Conservation (phyloP, 2,797 vertebrate genomes). For the Anisognathus igniventris region DNA sequence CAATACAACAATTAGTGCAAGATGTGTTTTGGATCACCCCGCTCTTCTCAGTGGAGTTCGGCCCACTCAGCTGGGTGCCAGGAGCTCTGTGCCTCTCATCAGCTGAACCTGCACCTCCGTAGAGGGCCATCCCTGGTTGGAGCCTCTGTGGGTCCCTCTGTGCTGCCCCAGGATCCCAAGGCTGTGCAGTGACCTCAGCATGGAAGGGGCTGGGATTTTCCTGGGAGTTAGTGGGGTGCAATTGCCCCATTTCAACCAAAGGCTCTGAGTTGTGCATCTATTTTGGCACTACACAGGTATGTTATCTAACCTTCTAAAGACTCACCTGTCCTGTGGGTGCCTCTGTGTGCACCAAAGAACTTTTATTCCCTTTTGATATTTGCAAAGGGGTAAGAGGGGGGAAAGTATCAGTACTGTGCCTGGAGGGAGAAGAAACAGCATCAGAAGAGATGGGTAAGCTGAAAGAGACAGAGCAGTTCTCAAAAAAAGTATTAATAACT, state of each 20-base stretch:
- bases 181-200: not conserved
- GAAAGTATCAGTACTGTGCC: not conserved
- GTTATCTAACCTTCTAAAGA: not conserved
- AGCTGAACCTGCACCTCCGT: not conserved
- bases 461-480: not conserved
- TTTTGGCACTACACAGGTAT: not conserved
- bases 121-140: fast-evolving
- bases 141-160: not conserved
- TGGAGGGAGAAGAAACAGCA: not conserved
- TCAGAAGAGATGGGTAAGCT: not conserved
- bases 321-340: not conserved
- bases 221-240: not conserved
- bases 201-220: not conserved
- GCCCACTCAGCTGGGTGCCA: not conserved
- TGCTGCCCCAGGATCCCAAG: fast-evolving
- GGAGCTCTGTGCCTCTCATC: not conserved
- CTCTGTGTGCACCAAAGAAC: not conserved
- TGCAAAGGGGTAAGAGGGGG: not conserved
- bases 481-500: constrained; percentile 32
- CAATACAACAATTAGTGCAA: not conserved
- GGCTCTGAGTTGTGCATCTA: not conserved
- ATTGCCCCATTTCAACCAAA: not conserved
- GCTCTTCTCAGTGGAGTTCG: not conserved
- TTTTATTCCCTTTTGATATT: not conserved
- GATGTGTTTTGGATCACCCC: not conserved